Percentiles rank a stretch among this genome's conserved stretches.
Evolutionary conservation across 2,888 invertebrate species (phyloP).

Genomic region (Ptilodon capucinus): DNA sequence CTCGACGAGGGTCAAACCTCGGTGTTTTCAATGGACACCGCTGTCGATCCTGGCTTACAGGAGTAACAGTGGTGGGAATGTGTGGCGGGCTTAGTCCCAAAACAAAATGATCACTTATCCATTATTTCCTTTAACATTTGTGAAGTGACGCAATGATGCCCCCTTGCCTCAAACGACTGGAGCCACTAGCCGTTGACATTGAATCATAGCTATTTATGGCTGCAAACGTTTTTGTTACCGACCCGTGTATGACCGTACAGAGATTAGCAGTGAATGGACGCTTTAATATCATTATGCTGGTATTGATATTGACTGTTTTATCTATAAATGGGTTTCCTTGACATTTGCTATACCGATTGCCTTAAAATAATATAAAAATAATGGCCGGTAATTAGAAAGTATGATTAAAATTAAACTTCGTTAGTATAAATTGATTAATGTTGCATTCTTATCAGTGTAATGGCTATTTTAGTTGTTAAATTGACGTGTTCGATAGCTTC

Average conservation of each 20-base stretch:
- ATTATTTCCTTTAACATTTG: constrained; percentile 12
- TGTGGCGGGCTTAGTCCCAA: no score
- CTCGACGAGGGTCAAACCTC: no score
- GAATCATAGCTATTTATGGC: constrained; percentile 76
- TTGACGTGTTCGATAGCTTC: constrained; percentile 39
- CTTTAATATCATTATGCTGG: constrained; percentile 51
- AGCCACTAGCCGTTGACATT: constrained; percentile 70
- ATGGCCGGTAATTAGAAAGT: not conserved
- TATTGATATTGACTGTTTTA: constrained; percentile 42
- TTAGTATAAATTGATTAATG: not conserved
- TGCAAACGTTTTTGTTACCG: constrained; percentile 60
- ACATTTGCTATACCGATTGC: constrained; percentile 30
- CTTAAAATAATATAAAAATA: constrained; percentile 1
- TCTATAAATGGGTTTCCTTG: constrained; percentile 39
- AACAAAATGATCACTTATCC: no score
- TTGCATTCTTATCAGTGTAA: constrained; percentile 13
- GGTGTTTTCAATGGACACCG: no score
- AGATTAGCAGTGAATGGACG: constrained; percentile 63
- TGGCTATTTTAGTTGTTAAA: constrained; percentile 18
- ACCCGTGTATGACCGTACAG: constrained; percentile 50
- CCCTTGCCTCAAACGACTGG: constrained; percentile 35
- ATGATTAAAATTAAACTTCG: not conserved
- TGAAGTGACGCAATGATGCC: constrained; percentile 36
- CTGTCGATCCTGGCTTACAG: no score
- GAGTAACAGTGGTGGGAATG: no score